Conservation (phyloP, 2,113 vertebrate species). For the Rostratula benghalensis region DNA sequence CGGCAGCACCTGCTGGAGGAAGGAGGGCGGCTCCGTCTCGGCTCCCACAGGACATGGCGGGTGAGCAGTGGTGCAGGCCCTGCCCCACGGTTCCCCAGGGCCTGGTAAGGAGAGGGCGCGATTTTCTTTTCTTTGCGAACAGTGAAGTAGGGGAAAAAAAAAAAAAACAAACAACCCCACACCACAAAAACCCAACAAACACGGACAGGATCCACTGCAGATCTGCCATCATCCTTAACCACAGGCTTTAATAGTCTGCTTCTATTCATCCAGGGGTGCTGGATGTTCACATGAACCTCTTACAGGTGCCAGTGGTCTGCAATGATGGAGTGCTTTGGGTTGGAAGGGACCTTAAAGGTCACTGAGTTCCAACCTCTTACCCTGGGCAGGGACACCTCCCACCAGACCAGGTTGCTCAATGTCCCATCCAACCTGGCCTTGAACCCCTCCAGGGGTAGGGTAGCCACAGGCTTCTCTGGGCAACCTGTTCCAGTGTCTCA, state of each 20-base stretch:
- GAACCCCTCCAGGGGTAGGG: not conserved
- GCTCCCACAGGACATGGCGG: not conserved
- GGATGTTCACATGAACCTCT: accelerated
- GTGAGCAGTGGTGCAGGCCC: not conserved
- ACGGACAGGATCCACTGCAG: accelerated
- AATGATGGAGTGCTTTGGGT: not conserved
- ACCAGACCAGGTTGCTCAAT: not conserved
- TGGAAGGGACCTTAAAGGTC: not conserved
- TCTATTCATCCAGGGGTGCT: too few relatives aligned
- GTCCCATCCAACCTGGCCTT: not conserved
- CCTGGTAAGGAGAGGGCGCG: accelerated
- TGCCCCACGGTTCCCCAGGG: accelerated
- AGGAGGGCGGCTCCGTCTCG: too few relatives aligned
- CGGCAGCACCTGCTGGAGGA: not conserved
- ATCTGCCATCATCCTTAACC: accelerated
- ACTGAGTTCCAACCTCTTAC: not conserved
- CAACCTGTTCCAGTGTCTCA: not conserved
- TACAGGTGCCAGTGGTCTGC: accelerated
- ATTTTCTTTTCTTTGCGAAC: accelerated
- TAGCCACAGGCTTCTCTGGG: not conserved
- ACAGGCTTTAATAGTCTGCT: not conserved
- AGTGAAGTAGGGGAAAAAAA: too few relatives aligned
- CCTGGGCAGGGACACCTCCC: not conserved
- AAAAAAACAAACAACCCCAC: too few relatives aligned
- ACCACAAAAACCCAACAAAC: too few relatives aligned